Percentiles rank a stretch among this genome's conserved stretches.
These are phyloP conservation scores for Strigamia maritima DNA, from an alignment of 2,888 invertebrate genomes.

Conservation along the genomic window DNA sequence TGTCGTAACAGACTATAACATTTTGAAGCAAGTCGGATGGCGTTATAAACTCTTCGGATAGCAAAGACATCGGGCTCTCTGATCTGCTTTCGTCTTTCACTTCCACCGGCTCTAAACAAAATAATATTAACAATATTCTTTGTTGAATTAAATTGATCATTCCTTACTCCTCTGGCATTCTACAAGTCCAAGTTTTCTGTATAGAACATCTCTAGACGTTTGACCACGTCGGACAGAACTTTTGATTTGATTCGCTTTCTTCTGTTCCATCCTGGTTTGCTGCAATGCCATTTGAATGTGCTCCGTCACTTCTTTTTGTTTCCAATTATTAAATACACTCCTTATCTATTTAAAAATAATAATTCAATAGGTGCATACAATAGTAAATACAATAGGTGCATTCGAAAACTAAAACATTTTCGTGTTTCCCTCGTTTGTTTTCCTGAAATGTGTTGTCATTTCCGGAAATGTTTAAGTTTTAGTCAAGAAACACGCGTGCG, in stretches of 20 bases:
- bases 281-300: not conserved
- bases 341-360: not conserved
- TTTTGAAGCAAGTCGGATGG: not conserved
- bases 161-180: not conserved
- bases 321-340: not conserved
- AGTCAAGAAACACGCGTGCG: too few species aligned
- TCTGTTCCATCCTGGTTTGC: not conserved
- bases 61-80: not conserved
- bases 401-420: too few species aligned
- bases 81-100: not conserved
- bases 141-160: not conserved
- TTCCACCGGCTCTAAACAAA: not conserved
- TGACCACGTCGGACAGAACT: not conserved
- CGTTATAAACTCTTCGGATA: not conserved
- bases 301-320: not conserved
- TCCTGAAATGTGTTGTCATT: too few species aligned
- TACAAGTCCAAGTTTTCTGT: not conserved
- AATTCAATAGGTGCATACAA: too few species aligned
- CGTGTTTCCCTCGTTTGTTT: too few species aligned
- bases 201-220: not conserved
- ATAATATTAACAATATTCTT: too few species aligned
- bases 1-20: not conserved
- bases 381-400: too few species aligned
- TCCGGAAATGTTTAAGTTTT: too few species aligned
- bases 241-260: not conserved